Evolutionary conservation across 2,797 vertebrate species (phyloP).

Genomic region (Denticeps clupeoides): DNA sequence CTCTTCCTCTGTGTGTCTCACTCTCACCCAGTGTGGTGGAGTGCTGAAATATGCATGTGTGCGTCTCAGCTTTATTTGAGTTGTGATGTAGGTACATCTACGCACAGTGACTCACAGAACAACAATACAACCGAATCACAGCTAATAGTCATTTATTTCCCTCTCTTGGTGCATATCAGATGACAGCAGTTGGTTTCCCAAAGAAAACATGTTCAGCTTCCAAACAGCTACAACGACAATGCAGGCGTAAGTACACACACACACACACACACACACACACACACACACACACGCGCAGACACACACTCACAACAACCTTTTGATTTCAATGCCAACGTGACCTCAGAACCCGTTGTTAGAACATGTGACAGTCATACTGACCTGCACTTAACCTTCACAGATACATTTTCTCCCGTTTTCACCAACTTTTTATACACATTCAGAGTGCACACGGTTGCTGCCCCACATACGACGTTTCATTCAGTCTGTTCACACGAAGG

Average conservation of each 20-base stretch:
- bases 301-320: neutral
- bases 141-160: too few relatives aligned
- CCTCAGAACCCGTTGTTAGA: too few relatives aligned
- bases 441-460: too few relatives aligned
- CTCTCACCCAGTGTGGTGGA: neutral
- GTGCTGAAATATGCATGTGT: neutral
- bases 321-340: too few relatives aligned
- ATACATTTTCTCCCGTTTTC: too few relatives aligned
- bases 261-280: neutral
- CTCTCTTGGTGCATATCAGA: slow-evolving; percentile 60
- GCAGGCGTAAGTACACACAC: slow-evolving; percentile 99
- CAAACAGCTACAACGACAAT: slow-evolving; percentile 96
- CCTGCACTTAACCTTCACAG: too few relatives aligned
- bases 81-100: neutral
- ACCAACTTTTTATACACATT: too few relatives aligned
- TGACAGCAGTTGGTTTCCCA: slow-evolving; percentile 92
- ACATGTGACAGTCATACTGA: too few relatives aligned
- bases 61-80: neutral
- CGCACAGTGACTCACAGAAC: neutral
- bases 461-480: too few relatives aligned
- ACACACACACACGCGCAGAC: neutral
- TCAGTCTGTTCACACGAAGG: too few relatives aligned
- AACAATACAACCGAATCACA: too few relatives aligned
- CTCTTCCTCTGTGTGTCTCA: slow-evolving; percentile 48
- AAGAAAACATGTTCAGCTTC: slow-evolving; percentile 94